Evolutionary conservation across 2,888 invertebrate genomes (phyloP).

Genomic region (Sepioteuthis lessoniana): DNA sequence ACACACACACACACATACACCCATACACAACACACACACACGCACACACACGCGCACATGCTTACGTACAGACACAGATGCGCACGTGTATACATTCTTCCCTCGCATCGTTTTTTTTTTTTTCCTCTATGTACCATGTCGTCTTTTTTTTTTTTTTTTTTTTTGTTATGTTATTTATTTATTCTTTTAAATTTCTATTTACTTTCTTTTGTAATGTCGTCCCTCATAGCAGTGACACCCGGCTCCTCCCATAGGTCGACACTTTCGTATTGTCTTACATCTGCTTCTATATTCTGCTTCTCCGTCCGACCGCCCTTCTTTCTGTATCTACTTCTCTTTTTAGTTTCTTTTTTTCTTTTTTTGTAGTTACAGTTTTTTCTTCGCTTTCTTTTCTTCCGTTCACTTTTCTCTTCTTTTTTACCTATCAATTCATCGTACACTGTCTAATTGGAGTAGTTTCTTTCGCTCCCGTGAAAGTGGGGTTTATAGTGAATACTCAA

Average conservation of each 20-base stretch:
- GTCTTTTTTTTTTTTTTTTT: not conserved
- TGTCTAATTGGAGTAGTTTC: too few species aligned
- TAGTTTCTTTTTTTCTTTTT: too few species aligned
- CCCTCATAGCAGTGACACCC: not conserved
- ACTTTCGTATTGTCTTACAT: conserved; percentile 33
- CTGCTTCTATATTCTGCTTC: not conserved
- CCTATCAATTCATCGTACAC: too few species aligned
- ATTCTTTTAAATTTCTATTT: not conserved
- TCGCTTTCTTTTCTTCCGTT: not conserved
- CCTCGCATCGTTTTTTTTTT: not conserved
- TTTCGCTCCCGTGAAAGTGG: not conserved
- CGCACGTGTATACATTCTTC: not conserved
- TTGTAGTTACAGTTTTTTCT: not conserved
- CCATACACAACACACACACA: too few species aligned
- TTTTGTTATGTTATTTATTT: not conserved
- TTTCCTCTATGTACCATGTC: not conserved
- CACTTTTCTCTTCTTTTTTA: not conserved
- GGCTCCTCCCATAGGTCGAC: conserved; percentile 9
- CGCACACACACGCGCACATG: too few species aligned
- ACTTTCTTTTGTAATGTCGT: not conserved
- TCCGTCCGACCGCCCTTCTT: not conserved
- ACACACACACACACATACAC: too few species aligned
- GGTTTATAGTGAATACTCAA: not conserved
- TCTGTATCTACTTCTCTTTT: not conserved
- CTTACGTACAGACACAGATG: too few species aligned